Evolutionary conservation across 2,888 invertebrate genomes (phyloP), one percentile per base, ranked within the genome.

Genomic region (Rotaria sp.): DNA sequence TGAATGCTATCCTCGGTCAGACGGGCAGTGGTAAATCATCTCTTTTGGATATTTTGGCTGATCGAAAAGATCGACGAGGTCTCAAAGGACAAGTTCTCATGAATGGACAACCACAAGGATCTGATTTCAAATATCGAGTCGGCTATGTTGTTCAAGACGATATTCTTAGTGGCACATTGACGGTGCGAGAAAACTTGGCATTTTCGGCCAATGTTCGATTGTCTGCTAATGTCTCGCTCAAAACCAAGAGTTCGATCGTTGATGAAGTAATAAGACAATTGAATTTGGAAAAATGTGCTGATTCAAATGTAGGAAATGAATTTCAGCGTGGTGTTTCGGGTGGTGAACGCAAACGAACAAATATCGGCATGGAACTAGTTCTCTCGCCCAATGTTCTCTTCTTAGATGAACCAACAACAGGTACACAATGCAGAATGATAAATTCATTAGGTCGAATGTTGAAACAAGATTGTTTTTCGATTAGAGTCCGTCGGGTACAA

Each of bases 81-180:
- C 86, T 90, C 75, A 85, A 87, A 30, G 91, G 91, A 35, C 87
- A 88, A 11, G 88, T 91, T 57, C 87, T 91, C 7, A 88, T 91
- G 3, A 90, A 91, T 88, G 91, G 91, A 26, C 87, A 88, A 48
- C 89, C 89, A 18, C 89, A 89, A 75, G 91, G 91, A 30, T 88
- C 88, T 10, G 91, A 91, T 88, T 91, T 90, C 88, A 91, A 91
- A 87, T 90, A 90, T 87, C 89, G 90, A 89, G 89, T 91, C n/a
- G 91, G 91, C 80, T 91, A 91, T 88, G 91, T 91, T 57, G 90
- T 91, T 18, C 91, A 91, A 90, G 91, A 91, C 88, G 91, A 91
- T 88, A 89, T 90, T 86, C 90, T 91, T 41, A 90, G 90, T 90
- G 91, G 91, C 67, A 91, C 90, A 21, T 88, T 91, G 85, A 90